phyloP scores from a whole-genome alignment of 2,888 invertebrate species.

The Proisotoma minuta region DNA sequence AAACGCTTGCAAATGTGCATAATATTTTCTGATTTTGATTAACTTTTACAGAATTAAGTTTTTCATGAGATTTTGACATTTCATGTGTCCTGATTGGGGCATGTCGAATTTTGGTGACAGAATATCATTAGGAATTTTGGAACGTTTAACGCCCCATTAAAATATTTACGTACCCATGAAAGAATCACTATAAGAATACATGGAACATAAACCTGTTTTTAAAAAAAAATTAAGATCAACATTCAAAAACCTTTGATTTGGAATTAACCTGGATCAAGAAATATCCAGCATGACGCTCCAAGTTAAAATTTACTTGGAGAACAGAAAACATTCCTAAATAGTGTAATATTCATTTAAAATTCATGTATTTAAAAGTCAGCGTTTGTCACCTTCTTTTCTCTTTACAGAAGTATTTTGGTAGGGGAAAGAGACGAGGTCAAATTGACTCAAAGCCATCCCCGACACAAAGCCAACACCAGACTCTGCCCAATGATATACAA shows the following conservation, averaged over 20 bases:
- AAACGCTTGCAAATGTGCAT: too few species aligned
- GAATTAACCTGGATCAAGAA: conserved; percentile 92
- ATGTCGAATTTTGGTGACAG: too few species aligned
- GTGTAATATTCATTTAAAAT: too few species aligned
- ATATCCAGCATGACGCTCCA: conserved; percentile 88
- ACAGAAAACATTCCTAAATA: conserved; percentile 88
- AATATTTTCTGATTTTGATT: too few species aligned
- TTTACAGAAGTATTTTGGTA: conserved; percentile 75
- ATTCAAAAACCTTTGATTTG: too few species aligned
- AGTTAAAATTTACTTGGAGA: conserved; percentile 85
- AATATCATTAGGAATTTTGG: too few species aligned
- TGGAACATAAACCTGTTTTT: conserved; percentile 77
- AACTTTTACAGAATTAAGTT: too few species aligned
- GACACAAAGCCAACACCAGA: conserved; percentile 74
- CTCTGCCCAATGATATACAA: conserved; percentile 83
- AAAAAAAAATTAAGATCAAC: too few species aligned
- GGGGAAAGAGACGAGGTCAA: conserved; percentile 82
- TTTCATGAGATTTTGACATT: too few species aligned
- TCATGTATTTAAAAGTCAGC: too few species aligned
- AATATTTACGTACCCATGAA: conserved; percentile 87
- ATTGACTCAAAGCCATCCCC: conserved; percentile 89
- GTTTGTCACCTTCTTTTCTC: conserved; percentile 71
- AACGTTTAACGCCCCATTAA: too few species aligned
- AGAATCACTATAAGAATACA: conserved; percentile 91
- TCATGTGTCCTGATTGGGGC: too few species aligned